These are phyloP conservation scores for Phania funesta DNA, from an alignment of 2,888 invertebrate genomes.

Conservation along the genomic window DNA sequence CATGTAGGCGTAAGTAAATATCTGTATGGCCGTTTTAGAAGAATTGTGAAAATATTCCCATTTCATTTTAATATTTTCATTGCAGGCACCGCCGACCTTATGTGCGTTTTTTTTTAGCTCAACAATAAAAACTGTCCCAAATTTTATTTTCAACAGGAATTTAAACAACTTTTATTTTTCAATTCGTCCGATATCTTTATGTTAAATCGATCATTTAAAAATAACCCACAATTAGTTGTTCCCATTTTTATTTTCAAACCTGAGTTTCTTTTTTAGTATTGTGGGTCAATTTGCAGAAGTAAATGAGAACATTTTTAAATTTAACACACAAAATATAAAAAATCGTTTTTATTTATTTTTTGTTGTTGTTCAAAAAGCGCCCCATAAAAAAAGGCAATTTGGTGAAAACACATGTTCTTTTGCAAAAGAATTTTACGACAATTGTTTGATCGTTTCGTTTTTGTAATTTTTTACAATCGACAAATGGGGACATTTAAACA, in stretches of 20 bases:
- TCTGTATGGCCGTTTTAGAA: too few relatives aligned
- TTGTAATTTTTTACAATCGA: slow-evolving; percentile 5
- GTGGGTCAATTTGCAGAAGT: slow-evolving; percentile 9
- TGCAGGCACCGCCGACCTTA: too few relatives aligned
- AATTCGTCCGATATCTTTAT: not conserved
- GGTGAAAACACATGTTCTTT: slow-evolving; percentile 34
- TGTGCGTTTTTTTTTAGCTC: not conserved
- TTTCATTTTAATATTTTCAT: too few relatives aligned
- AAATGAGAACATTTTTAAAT: not conserved
- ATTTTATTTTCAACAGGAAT: not conserved
- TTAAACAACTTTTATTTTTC: slow-evolving; percentile 29
- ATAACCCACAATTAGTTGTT: not conserved
- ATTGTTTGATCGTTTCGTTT: slow-evolving; percentile 15
- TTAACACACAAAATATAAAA: not conserved
- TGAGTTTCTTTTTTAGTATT: slow-evolving; percentile 12
- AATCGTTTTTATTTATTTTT: not conserved
- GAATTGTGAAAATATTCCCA: too few relatives aligned
- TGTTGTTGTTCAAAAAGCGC: not conserved
- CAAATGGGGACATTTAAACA: slow-evolving; percentile 28
- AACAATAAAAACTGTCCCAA: not conserved
- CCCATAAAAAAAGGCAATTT: slow-evolving; percentile 10
- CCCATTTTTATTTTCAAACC: not conserved
- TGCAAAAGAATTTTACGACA: slow-evolving; percentile 28
- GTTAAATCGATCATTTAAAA: slow-evolving; percentile 9
- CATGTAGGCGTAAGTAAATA: too few relatives aligned